phyloP scores from a whole-genome alignment of 2,113 vertebrate species.

The Dipodomys spectabilis region DNA sequence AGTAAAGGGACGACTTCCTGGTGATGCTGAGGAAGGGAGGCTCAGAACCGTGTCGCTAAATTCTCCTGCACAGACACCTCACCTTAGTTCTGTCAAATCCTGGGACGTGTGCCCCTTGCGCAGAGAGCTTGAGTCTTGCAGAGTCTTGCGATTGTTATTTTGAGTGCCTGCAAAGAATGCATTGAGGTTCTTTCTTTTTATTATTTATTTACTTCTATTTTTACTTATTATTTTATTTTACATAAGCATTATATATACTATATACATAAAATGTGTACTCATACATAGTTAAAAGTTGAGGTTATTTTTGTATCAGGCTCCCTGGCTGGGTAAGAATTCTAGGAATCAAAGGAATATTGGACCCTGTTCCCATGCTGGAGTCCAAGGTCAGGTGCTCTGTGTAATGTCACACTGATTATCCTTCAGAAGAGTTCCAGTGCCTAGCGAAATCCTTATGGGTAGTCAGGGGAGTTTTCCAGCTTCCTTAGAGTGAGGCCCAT shows the following conservation, averaged over 20 bases:
- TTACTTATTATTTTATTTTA: too few relatives aligned
- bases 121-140: not conserved
- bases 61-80: not conserved
- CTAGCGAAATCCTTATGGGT: not conserved
- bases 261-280: too few relatives aligned
- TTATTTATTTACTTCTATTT: too few relatives aligned
- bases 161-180: not conserved
- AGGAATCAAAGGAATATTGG: not conserved
- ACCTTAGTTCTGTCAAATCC: not conserved
- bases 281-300: not conserved
- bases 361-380: not conserved
- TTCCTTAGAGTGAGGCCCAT: not conserved
- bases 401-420: not conserved
- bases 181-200: not conserved
- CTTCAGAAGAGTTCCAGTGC: not conserved
- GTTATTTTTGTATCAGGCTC: not conserved
- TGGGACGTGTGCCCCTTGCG: not conserved
- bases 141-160: not conserved
- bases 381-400: not conserved
- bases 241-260: too few relatives aligned
- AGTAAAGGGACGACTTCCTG: not conserved
- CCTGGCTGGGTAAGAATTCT: not conserved
- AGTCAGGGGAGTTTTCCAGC: not conserved
- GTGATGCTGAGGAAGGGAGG: not conserved
- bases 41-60: not conserved